These are phyloP conservation scores for Heliconius charithonia DNA, from an alignment of 2,888 invertebrate species.

Conservation along the genomic window DNA sequence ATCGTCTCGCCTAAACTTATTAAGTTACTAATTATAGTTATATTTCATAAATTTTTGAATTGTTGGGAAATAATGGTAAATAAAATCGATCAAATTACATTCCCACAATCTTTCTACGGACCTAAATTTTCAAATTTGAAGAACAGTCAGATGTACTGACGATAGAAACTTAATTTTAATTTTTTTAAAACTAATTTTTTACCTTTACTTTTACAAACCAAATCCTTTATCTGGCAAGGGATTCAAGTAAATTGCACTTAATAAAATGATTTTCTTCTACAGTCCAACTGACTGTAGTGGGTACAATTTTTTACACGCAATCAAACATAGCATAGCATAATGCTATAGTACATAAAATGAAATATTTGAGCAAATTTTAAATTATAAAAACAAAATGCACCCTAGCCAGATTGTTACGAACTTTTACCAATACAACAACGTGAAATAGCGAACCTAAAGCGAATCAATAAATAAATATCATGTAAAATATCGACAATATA, in stretches of 20 bases:
- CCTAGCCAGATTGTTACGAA: conserved; percentile 74
- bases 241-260: conserved; percentile 52
- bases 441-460: conserved; percentile 71
- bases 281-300: conserved; percentile 23
- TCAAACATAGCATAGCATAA: conserved; percentile 25
- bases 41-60: conserved; percentile 82
- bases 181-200: conserved; percentile 62
- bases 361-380: conserved; percentile 76
- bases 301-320: conserved; percentile 30
- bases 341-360: conserved; percentile 49
- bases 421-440: conserved; percentile 58
- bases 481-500: conserved; percentile 79
- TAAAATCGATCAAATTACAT: conserved; percentile 75
- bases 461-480: conserved; percentile 83
- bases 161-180: conserved; percentile 73
- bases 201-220: conserved; percentile 65
- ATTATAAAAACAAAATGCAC: conserved; percentile 66
- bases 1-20: conserved; percentile 85
- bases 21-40: conserved; percentile 83
- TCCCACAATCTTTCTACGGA: conserved; percentile 66
- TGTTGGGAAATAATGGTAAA: conserved; percentile 82
- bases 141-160: conserved; percentile 70
- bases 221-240: conserved; percentile 77
- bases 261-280: conserved; percentile 43
- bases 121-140: conserved; percentile 65